phyloP scores from a whole-genome alignment of 1,140 invertebrate genomes.

The Caenorhabditis brenneri region DNA sequence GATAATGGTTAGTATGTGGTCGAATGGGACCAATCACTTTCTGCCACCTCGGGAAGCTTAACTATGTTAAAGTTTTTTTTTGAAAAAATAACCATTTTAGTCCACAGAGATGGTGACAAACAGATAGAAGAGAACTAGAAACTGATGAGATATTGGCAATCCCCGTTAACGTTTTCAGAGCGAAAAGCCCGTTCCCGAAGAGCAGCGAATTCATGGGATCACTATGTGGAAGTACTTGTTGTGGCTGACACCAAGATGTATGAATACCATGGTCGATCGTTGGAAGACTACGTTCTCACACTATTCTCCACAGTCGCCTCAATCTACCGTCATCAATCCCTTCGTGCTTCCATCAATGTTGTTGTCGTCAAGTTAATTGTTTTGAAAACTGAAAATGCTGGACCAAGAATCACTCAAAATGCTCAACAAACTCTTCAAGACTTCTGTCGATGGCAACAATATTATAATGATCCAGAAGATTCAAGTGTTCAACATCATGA shows the following conservation, averaged over 20 bases:
- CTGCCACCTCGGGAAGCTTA: background rate
- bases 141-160: too few relatives aligned
- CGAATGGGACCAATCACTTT: slow-evolving; percentile 17
- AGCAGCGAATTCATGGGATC: slow-evolving; percentile 74
- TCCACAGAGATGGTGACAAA: too few relatives aligned
- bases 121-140: too few relatives aligned
- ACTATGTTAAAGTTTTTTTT: too few relatives aligned
- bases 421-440: slow-evolving; percentile 70
- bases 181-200: slow-evolving; percentile 57
- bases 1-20: slow-evolving; percentile 9
- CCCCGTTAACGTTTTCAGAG: background rate
- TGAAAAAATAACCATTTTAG: too few relatives aligned
- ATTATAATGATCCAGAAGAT: slow-evolving; percentile 69
- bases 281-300: slow-evolving; percentile 80
- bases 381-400: slow-evolving; percentile 71
- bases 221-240: slow-evolving; percentile 81
- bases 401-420: slow-evolving; percentile 63
- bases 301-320: slow-evolving; percentile 82
- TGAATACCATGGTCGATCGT: slow-evolving; percentile 77
- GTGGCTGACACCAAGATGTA: slow-evolving; percentile 82
- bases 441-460: slow-evolving; percentile 68
- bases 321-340: slow-evolving; percentile 81
- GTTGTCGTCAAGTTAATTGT: slow-evolving; percentile 79
- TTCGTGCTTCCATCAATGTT: slow-evolving; percentile 82
- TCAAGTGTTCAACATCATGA: slow-evolving; percentile 80